A percentile compares a stretch with the other conserved stretches of the same genome.
phyloP scores from a whole-genome alignment of 2,113 vertebrate genomes.

The Salvelinus namaycush region DNA sequence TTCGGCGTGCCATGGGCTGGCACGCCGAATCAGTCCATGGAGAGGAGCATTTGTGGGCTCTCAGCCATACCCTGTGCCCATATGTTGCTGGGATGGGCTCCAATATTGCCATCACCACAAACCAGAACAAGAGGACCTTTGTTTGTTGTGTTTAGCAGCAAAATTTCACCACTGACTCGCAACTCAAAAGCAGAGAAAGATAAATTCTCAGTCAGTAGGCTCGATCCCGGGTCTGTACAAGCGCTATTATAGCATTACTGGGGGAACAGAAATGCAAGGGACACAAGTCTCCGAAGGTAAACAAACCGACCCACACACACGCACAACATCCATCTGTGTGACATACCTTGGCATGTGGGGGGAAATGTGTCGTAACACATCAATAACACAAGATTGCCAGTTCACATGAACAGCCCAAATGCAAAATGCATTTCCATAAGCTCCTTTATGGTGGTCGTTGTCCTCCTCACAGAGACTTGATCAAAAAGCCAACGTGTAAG shows the following conservation, averaged over 20 bases:
- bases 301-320: not conserved
- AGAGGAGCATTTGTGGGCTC: constrained; percentile 78
- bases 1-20: constrained; percentile 73
- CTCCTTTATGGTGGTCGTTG: not conserved
- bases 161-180: constrained; percentile 42
- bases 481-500: constrained; percentile 76
- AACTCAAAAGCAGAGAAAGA: constrained; percentile 50
- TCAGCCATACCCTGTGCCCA: constrained; percentile 78
- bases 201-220: constrained; percentile 27
- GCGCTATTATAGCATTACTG: not conserved
- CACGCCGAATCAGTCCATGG: constrained; percentile 58
- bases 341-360: not conserved
- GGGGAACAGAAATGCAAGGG: not conserved
- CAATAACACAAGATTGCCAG: not conserved
- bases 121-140: constrained; percentile 74
- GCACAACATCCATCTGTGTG: not conserved
- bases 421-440: not conserved
- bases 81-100: constrained; percentile 79
- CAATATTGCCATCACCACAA: constrained; percentile 76
- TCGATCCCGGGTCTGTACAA: not conserved
- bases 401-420: not conserved
- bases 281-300: not conserved
- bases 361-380: not conserved
- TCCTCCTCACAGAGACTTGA: not conserved
- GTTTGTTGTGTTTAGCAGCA: constrained; percentile 65